These are phyloP conservation scores for Prorops nasuta DNA, from an alignment of 1,140 invertebrate genomes.

Conservation along the genomic window DNA sequence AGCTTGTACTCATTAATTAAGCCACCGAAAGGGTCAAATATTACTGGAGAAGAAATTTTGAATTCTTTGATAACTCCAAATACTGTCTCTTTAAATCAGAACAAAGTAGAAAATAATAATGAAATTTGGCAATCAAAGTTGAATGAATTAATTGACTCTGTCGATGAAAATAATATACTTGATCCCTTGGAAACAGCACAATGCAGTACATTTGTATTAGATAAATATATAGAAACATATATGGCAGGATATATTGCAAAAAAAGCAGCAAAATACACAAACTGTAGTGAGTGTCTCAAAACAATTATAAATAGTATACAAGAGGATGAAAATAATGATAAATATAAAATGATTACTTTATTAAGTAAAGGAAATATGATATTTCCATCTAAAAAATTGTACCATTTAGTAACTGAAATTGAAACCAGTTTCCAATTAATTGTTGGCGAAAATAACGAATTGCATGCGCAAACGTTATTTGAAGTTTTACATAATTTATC, in stretches of 20 bases:
- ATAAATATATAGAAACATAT: slow-evolving; percentile 3
- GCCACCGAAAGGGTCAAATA: slow-evolving; percentile 10
- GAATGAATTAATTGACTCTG: not conserved
- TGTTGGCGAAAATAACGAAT: not conserved
- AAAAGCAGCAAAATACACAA: not conserved
- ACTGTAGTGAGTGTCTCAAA: not conserved
- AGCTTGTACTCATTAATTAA: slow-evolving; percentile 12
- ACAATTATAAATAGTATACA: not conserved
- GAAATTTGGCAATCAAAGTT: not conserved
- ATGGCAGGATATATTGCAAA: slow-evolving; percentile 8
- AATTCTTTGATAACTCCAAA: not conserved
- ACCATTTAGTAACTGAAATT: too few relatives aligned
- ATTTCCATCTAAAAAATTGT: too few relatives aligned
- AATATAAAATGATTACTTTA: not conserved
- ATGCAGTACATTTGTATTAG: not conserved
- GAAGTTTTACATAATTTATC: not conserved
- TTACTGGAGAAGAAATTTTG: slow-evolving; percentile 7
- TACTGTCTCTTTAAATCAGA: not conserved
- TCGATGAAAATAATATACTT: not conserved
- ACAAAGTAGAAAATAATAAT: not conserved
- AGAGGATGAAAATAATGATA: not conserved
- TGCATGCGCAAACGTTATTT: not conserved
- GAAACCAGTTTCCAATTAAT: not conserved
- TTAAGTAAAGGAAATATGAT: not conserved
- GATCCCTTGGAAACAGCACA: not conserved